phyloP scores from a whole-genome alignment of 2,797 vertebrate species.

The Lates japonicus region DNA sequence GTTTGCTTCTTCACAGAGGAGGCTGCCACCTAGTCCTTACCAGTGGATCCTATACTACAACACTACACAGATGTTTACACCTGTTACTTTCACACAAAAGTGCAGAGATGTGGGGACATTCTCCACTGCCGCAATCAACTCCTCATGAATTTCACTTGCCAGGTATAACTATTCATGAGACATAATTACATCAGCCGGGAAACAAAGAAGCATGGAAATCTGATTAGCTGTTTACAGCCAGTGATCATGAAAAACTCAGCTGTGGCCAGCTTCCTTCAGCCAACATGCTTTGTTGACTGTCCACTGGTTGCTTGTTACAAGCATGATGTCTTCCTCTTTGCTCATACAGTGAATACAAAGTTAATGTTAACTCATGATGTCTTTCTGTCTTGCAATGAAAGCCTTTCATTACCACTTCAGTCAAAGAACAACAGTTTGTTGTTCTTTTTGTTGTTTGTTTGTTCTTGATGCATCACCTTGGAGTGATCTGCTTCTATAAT shows the following conservation, averaged over 20 bases:
- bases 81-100: not conserved
- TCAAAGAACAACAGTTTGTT: not conserved
- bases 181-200: constrained; percentile 31
- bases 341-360: not conserved
- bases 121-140: constrained; percentile 12
- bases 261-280: constrained; percentile 7
- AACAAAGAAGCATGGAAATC: constrained; percentile 15
- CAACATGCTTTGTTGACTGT: constrained; percentile 3
- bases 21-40: not conserved
- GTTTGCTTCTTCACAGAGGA: not conserved
- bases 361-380: not conserved
- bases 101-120: not conserved
- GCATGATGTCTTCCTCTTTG: not conserved
- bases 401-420: constrained; percentile 7
- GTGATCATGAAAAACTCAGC: constrained; percentile 22
- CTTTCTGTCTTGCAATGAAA: not conserved
- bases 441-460: too few relatives aligned
- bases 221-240: constrained; percentile 33
- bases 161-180: constrained; percentile 28
- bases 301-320: not conserved
- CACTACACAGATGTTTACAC: not conserved
- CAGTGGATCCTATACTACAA: not conserved
- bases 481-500: not conserved
- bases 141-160: constrained; percentile 8
- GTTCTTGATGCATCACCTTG: too few relatives aligned